A percentile compares a stretch with the other conserved stretches of the same genome.
These are phyloP conservation scores for Heliconius ethilla DNA, from an alignment of 2,888 invertebrate genomes.

Conservation along the genomic window DNA sequence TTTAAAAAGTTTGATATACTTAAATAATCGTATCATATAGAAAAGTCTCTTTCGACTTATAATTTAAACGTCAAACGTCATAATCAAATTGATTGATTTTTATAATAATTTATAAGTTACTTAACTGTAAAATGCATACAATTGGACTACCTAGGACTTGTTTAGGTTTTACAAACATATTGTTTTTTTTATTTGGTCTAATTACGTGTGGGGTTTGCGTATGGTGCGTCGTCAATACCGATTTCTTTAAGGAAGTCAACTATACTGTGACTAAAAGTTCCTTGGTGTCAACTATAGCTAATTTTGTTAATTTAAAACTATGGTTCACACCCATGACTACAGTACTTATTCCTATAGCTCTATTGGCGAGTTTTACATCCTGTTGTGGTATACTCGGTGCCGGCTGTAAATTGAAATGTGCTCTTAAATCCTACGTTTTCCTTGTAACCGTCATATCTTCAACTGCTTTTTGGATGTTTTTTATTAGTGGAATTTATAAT, in stretches of 20 bases:
- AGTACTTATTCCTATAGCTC: conserved; percentile 60
- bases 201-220: conserved; percentile 60
- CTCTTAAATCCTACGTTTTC: conserved; percentile 69
- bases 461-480: conserved; percentile 65
- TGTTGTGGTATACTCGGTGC: conserved; percentile 74
- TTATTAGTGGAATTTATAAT: conserved; percentile 66
- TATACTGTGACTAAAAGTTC: conserved; percentile 68
- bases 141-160: conserved; percentile 70
- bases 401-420: conserved; percentile 69
- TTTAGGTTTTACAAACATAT: conserved; percentile 69
- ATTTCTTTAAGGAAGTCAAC: conserved; percentile 72
- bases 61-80: conserved; percentile 24
- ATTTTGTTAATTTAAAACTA: conserved; percentile 65
- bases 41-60: not conserved
- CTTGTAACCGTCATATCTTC: conserved; percentile 60
- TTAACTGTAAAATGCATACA: conserved; percentile 63
- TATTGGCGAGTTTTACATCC: conserved; percentile 64
- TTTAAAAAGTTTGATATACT: not conserved
- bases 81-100: conserved; percentile 20
- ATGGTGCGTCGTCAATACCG: conserved; percentile 69
- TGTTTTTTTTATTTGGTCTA: conserved; percentile 62
- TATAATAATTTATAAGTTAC: conserved; percentile 24
- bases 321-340: conserved; percentile 67
- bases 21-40: not conserved
- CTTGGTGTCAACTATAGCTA: conserved; percentile 58